Percentiles rank a stretch among this genome's conserved stretches.
These are phyloP conservation scores for Hippocampus mohnikei DNA, from an alignment of 2,113 vertebrate genomes.

Conservation along the genomic window DNA sequence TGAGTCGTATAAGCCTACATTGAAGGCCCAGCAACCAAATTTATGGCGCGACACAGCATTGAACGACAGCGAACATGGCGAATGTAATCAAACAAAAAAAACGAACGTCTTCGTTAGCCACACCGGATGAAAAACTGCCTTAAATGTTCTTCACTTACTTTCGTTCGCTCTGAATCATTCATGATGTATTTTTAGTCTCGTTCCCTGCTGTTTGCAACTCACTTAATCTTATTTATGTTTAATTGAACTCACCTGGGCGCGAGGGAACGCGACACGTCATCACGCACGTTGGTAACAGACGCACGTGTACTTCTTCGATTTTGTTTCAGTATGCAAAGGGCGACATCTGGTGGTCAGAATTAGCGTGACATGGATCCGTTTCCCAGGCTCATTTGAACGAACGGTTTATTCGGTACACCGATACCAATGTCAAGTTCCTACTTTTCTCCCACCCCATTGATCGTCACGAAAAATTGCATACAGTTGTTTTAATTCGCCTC, in stretches of 20 bases:
- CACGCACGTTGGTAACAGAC: background rate
- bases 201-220: background rate
- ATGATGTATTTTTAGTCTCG: conserved; percentile 29
- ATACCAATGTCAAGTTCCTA: no score
- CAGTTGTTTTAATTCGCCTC: no score
- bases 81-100: background rate
- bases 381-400: no score
- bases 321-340: background rate
- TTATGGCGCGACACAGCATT: background rate
- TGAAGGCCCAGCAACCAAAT: no score
- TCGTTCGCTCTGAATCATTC: conserved; percentile 60
- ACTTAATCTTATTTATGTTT: conserved; percentile 44
- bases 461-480: no score
- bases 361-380: background rate
- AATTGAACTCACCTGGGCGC: conserved; percentile 65
- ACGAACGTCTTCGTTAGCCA: background rate
- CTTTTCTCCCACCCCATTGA: no score
- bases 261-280: no score
- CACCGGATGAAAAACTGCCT: background rate
- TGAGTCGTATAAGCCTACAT: no score
- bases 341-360: conserved; percentile 30
- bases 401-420: no score
- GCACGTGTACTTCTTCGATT: background rate
- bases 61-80: background rate
- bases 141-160: conserved; percentile 52